A percentile compares a stretch with the other conserved stretches of the same genome.
phyloP scores from a whole-genome alignment of 2,797 vertebrate species.

The Gobio occitaniae region DNA sequence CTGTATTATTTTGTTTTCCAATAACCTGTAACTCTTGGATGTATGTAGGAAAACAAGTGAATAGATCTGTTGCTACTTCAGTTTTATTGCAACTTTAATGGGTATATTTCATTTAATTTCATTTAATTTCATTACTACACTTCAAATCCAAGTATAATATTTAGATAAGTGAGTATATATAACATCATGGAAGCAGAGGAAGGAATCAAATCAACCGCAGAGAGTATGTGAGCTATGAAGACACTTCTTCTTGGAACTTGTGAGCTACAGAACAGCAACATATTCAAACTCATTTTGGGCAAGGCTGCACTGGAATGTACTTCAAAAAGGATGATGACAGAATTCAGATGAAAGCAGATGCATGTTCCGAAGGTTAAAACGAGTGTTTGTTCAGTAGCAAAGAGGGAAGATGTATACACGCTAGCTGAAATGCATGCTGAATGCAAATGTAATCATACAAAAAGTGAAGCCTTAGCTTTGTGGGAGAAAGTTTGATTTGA shows the following conservation, averaged over 20 bases:
- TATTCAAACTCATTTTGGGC: slow-evolving; percentile 21
- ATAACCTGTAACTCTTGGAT: neutral
- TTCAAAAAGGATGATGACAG: slow-evolving; percentile 34
- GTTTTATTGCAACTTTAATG: neutral
- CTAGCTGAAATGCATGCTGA: neutral
- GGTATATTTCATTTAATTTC: neutral
- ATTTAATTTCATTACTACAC: neutral
- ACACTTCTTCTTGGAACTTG: neutral
- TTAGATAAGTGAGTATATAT: neutral
- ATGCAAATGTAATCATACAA: slow-evolving; percentile 10
- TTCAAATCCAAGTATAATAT: slow-evolving; percentile 1
- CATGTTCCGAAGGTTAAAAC: slow-evolving; percentile 13
- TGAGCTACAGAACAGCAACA: slow-evolving; percentile 8
- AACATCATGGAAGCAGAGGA: neutral
- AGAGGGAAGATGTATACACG: slow-evolving; percentile 20
- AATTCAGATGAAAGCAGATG: slow-evolving; percentile 30
- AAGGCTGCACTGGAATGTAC: neutral
- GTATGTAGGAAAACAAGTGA: neutral
- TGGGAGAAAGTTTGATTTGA: slow-evolving; percentile 11
- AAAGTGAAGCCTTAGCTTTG: neutral
- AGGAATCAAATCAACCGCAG: slow-evolving; percentile 5
- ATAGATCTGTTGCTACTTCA: neutral
- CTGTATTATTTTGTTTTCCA: neutral
- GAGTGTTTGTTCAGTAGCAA: slow-evolving; percentile 7
- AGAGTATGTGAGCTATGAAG: neutral